Conservation (phyloP, 2,113 vertebrate species). For the Osmerus eperlanus region DNA sequence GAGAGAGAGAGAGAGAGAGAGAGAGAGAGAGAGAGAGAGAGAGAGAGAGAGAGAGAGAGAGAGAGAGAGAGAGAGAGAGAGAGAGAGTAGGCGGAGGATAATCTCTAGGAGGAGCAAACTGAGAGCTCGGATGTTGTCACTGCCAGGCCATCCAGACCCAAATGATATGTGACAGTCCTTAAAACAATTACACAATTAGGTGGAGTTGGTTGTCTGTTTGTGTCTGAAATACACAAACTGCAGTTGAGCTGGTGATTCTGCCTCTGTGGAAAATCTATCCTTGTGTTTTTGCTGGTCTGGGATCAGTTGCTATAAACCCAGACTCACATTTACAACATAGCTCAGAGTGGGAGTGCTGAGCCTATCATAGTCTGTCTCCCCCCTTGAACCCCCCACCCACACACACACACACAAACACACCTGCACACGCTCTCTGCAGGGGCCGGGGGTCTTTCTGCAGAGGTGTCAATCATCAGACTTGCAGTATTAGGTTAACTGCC, state of each 20-base stretch:
- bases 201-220: slow-evolving; percentile 12
- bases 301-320: too few relatives aligned
- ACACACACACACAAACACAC: too few relatives aligned
- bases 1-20: neutral
- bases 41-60: slow-evolving; percentile 14
- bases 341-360: too few relatives aligned
- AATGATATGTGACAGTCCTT: slow-evolving; percentile 27
- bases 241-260: neutral
- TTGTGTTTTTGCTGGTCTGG: too few relatives aligned
- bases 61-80: neutral
- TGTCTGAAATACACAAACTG: slow-evolving; percentile 18
- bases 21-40: slow-evolving; percentile 4
- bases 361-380: too few relatives aligned
- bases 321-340: too few relatives aligned
- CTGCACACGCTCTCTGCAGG: too few relatives aligned
- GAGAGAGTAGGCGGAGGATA: slow-evolving; percentile 10
- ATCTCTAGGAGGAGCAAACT: slow-evolving; percentile 23
- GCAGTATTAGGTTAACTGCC: too few relatives aligned
- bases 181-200: slow-evolving; percentile 42
- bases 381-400: too few relatives aligned
- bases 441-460: too few relatives aligned
- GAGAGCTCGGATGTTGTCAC: slow-evolving; percentile 28
- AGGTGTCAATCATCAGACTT: too few relatives aligned
- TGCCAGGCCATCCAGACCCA: slow-evolving; percentile 17
- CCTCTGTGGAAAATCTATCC: slow-evolving; percentile 6